Conservation (phyloP, 2,888 invertebrate genomes). For the Carabus problematicus region DNA sequence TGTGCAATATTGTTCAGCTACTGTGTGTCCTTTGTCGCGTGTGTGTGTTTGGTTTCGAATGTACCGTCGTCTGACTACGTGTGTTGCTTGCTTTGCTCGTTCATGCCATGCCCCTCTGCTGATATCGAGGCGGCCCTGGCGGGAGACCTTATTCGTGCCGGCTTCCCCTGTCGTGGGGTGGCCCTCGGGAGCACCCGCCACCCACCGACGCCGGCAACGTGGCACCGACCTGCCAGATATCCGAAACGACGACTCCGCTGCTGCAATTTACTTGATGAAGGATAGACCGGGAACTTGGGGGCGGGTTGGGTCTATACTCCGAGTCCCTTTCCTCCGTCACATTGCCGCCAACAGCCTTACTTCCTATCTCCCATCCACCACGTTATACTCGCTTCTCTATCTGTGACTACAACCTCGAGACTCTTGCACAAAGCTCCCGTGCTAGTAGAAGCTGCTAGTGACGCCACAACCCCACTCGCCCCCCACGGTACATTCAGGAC, state of each 20-base stretch:
- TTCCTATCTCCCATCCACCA: too few species aligned
- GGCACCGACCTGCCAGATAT: conserved; percentile 58
- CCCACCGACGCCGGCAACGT: conserved; percentile 48
- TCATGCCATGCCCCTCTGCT: conserved; percentile 14
- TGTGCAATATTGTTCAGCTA: too few species aligned
- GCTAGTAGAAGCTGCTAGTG: too few species aligned
- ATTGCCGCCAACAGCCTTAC: background rate
- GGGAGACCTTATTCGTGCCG: background rate
- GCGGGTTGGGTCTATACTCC: too few species aligned
- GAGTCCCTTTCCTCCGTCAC: background rate
- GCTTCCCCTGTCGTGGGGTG: conserved; percentile 41
- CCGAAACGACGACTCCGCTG: conserved; percentile 58
- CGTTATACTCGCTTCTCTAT: too few species aligned
- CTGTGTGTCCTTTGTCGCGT: too few species aligned
- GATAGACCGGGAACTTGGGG: conserved; percentile 53
- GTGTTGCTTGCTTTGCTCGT: conserved; percentile 15
- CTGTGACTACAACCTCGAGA: too few species aligned
- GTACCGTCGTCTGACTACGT: conserved; percentile 9
- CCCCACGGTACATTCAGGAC: too few species aligned
- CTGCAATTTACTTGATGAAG: conserved; percentile 60
- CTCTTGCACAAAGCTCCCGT: too few species aligned
- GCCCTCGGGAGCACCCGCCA: conserved; percentile 43
- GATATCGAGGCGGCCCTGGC: background rate
- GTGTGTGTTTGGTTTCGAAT: background rate
- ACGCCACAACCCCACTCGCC: too few species aligned